Evolutionary conservation across 2,888 invertebrate species (phyloP).

Genomic region (Parnassius smintheus): DNA sequence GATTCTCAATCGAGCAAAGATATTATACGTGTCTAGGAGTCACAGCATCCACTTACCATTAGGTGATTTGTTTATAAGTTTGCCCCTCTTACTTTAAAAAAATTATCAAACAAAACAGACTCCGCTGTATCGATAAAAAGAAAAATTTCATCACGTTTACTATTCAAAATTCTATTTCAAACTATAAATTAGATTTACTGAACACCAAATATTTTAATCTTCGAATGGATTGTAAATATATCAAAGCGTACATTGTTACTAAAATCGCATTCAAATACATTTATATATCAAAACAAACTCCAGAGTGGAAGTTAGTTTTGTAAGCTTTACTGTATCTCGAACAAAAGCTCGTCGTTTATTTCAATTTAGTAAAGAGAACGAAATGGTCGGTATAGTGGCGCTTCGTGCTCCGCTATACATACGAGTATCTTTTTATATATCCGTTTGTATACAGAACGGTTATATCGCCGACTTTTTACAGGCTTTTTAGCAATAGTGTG

Average conservation of each 20-base stretch:
- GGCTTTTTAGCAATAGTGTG: background rate
- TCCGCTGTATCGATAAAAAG: too few species aligned
- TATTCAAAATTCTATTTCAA: too few species aligned
- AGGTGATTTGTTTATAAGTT: too few species aligned
- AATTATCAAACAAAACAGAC: too few species aligned
- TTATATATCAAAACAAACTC: constrained; percentile 2
- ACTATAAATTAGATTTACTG: too few species aligned
- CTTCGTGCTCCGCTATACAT: background rate
- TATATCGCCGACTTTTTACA: background rate
- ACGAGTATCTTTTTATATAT: constrained; percentile 13
- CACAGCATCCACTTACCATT: too few species aligned
- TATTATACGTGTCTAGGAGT: too few species aligned
- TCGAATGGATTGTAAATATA: too few species aligned
- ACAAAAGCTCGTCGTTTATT: constrained; percentile 12
- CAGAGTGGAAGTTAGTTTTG: background rate
- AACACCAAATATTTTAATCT: too few species aligned
- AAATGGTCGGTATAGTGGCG: constrained; percentile 14
- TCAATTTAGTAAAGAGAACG: constrained; percentile 18
- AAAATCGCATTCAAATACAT: constrained; percentile 1
- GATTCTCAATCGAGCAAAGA: too few species aligned
- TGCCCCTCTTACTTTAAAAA: too few species aligned
- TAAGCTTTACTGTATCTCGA: constrained; percentile 12
- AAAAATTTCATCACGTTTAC: too few species aligned
- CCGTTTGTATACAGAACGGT: background rate
- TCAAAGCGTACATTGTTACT: background rate